These are phyloP conservation scores for Pipra filicauda DNA, from an alignment of 2,113 vertebrate genomes.

Conservation along the genomic window DNA sequence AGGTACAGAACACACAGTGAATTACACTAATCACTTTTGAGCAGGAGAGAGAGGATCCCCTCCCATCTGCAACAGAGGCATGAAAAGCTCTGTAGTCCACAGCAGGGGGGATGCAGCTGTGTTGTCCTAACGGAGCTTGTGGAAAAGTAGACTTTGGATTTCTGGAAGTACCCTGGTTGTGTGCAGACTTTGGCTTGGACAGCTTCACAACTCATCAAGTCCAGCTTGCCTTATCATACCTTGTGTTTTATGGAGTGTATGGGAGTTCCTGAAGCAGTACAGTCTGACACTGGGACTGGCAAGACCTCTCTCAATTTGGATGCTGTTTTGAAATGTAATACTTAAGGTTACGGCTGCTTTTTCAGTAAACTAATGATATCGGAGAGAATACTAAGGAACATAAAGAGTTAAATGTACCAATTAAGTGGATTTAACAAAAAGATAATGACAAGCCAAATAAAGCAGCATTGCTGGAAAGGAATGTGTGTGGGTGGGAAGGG, in stretches of 20 bases:
- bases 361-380: background rate
- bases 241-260: background rate
- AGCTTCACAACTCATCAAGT: background rate
- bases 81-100: background rate
- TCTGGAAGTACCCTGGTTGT: background rate
- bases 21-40: background rate
- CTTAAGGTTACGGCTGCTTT: background rate
- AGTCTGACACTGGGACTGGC: accelerated
- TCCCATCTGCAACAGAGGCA: background rate
- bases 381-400: background rate
- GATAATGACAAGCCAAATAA: constrained; percentile 51
- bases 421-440: constrained; percentile 36
- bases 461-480: constrained; percentile 35
- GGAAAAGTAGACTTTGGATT: background rate
- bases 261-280: background rate
- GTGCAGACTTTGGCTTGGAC: background rate
- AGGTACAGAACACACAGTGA: accelerated
- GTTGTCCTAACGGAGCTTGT: background rate
- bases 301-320: background rate
- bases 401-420: constrained; percentile 23
- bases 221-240: background rate
- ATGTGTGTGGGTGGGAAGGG: constrained; percentile 51
- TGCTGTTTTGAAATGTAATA: background rate
- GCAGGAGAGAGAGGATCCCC: background rate
- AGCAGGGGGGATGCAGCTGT: background rate